These are phyloP conservation scores for Odontesthes bonariensis DNA, from an alignment of 2,113 vertebrate genomes.

Conservation along the genomic window DNA sequence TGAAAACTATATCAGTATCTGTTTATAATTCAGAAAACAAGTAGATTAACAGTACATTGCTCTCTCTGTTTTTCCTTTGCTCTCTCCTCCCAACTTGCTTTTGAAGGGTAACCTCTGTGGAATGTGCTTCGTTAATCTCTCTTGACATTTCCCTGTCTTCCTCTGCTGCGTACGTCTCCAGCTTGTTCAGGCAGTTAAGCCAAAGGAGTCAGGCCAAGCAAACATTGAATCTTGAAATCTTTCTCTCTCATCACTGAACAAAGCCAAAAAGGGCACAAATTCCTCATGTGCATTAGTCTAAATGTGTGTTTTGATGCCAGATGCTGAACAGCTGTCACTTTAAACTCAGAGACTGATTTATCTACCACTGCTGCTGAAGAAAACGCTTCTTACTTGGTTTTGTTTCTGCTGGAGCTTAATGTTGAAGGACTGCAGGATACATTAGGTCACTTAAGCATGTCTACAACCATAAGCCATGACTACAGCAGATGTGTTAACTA, in stretches of 20 bases:
- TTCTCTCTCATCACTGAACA: slow-evolving; percentile 24
- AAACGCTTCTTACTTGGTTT: slow-evolving; percentile 30
- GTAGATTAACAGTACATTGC: slow-evolving; percentile 20
- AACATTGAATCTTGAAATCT: slow-evolving; percentile 54
- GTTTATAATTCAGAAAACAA: slow-evolving; percentile 35
- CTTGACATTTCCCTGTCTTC: slow-evolving; percentile 76
- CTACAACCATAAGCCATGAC: slow-evolving; percentile 60
- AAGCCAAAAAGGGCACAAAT: slow-evolving; percentile 12
- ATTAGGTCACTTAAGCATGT: slow-evolving; percentile 50
- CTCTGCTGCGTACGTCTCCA: slow-evolving; percentile 51
- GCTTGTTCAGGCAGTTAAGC: slow-evolving; percentile 59
- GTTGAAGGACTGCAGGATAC: slow-evolving; percentile 39
- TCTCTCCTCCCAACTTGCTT: slow-evolving; percentile 37
- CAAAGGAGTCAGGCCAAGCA: slow-evolving; percentile 54
- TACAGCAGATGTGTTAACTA: slow-evolving; percentile 60
- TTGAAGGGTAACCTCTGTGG: slow-evolving; percentile 71
- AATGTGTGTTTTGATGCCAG: slow-evolving; percentile 24
- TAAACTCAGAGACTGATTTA: slow-evolving; percentile 11
- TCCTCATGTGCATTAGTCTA: slow-evolving; percentile 13
- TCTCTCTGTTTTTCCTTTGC: slow-evolving; percentile 2
- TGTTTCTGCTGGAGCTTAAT: slow-evolving; percentile 42
- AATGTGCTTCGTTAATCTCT: slow-evolving; percentile 76
- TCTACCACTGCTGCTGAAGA: slow-evolving; percentile 22
- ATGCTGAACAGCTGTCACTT: slow-evolving; percentile 12
- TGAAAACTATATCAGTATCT: slow-evolving; percentile 19